phyloP scores from a whole-genome alignment of 2,113 vertebrate species.

The Platycercus adscitus region DNA sequence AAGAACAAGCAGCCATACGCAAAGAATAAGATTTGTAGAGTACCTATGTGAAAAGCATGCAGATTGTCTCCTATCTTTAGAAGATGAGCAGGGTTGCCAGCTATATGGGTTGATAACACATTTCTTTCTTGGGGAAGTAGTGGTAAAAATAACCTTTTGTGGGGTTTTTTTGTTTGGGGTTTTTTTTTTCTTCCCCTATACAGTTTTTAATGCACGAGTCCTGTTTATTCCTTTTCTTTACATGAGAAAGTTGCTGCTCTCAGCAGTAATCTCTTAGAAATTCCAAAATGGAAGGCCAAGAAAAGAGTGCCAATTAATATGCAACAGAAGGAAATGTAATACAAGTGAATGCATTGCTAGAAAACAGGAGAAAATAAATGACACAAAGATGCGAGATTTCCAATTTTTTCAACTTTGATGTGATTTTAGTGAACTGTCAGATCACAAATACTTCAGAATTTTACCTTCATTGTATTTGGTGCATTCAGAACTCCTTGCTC shows the following conservation, averaged over 20 bases:
- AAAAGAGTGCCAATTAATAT: background rate
- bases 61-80: background rate
- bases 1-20: background rate
- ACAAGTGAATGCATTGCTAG: accelerated
- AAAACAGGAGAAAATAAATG: background rate
- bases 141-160: background rate
- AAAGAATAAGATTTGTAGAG: background rate
- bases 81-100: background rate
- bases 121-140: background rate
- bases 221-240: background rate
- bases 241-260: background rate
- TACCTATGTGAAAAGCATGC: background rate
- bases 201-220: background rate
- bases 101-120: background rate
- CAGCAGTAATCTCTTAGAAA: background rate
- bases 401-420: background rate
- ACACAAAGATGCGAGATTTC: background rate
- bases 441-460: background rate
- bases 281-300: background rate
- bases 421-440: background rate
- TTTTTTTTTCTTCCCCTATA: background rate
- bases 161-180: background rate
- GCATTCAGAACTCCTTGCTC: background rate
- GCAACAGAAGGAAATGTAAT: background rate
- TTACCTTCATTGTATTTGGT: background rate